Conservation (phyloP, 2,797 vertebrate genomes). For the Oophaga sylvatica region DNA sequence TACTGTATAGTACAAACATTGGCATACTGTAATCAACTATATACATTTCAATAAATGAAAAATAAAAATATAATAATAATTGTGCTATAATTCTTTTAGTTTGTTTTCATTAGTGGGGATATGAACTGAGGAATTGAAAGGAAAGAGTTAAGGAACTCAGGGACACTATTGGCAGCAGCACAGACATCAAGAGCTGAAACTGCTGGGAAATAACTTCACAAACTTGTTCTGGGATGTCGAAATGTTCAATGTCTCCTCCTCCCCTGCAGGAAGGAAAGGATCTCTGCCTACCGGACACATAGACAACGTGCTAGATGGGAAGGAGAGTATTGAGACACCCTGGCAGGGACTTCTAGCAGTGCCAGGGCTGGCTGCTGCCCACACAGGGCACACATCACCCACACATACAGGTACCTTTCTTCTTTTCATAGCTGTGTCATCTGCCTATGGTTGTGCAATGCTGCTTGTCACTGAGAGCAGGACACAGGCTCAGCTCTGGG, state of each 20-base stretch:
- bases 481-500: not conserved
- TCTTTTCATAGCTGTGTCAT: not conserved
- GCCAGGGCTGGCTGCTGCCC: not conserved
- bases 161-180: slow-evolving; percentile 1
- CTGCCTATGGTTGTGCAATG: not conserved
- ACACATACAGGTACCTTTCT: not conserved
- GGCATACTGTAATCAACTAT: not conserved
- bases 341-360: not conserved
- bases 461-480: not conserved
- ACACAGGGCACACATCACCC: not conserved
- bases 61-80: not conserved
- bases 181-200: slow-evolving; percentile 8
- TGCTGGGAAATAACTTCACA: slow-evolving; percentile 49
- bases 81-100: not conserved
- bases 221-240: slow-evolving; percentile 45
- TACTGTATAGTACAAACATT: too few species aligned
- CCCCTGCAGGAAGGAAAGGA: slow-evolving; percentile 22
- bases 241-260: slow-evolving; percentile 44
- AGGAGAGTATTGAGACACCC: not conserved
- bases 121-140: not conserved
- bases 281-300: slow-evolving; percentile 29
- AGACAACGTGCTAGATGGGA: not conserved
- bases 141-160: not conserved
- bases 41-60: not conserved
- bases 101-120: not conserved